Percentiles rank a stretch among this genome's conserved stretches.
These are phyloP conservation scores for Rhagonycha lutea DNA, from an alignment of 2,888 invertebrate species.

Conservation along the genomic window DNA sequence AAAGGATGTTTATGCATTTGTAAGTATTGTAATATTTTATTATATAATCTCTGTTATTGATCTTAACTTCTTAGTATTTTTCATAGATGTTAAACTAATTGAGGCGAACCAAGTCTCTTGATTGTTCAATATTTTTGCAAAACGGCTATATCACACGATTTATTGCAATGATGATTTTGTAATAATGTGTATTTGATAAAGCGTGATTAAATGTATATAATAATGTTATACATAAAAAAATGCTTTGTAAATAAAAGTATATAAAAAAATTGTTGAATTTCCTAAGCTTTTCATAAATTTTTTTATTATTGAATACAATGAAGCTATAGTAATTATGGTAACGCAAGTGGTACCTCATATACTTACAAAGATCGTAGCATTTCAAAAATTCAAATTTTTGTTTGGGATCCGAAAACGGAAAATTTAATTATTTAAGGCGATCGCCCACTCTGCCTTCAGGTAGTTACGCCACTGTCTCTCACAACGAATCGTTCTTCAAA, in stretches of 20 bases:
- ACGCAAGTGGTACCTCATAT: no score
- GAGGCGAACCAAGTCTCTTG: conserved; percentile 33
- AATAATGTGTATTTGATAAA: conserved; percentile 45
- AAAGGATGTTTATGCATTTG: conserved; percentile 35
- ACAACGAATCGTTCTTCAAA: no score
- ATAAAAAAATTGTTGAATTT: conserved; percentile 5
- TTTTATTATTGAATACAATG: neutral
- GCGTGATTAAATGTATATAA: conserved; percentile 47
- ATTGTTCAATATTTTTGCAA: conserved; percentile 47
- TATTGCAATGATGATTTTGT: conserved; percentile 46
- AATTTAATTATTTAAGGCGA: no score
- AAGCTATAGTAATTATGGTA: no score
- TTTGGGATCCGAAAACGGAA: no score
- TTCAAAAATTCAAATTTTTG: no score
- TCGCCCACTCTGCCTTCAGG: no score
- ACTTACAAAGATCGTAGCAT: no score
- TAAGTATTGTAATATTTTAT: conserved; percentile 46
- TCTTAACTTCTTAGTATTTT: conserved; percentile 28
- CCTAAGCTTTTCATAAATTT: neutral
- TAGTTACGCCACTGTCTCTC: no score
- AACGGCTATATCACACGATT: conserved; percentile 44
- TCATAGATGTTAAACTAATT: conserved; percentile 42
- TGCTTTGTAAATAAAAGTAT: conserved; percentile 44
- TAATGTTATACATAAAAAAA: conserved; percentile 43
- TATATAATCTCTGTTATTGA: conserved; percentile 47